Conservation (phyloP, 2,113 vertebrate genomes). For the Saccopteryx leptura region DNA sequence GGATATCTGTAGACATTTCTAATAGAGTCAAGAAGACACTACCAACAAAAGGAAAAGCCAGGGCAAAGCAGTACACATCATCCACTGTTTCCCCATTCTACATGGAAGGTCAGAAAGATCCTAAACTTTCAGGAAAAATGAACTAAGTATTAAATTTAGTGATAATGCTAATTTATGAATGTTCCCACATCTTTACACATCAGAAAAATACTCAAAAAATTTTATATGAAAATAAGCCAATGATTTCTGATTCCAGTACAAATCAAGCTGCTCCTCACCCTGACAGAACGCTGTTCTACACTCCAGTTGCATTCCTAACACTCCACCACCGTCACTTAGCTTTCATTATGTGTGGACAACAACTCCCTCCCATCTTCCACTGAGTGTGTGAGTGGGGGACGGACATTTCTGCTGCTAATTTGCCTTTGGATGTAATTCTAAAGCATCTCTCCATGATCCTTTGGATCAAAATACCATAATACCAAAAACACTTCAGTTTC, state of each 20-base stretch:
- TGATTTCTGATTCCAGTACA: not conserved
- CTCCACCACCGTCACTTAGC: not conserved
- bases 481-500: constrained; percentile 72
- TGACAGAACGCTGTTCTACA: not conserved
- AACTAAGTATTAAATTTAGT: constrained; percentile 82
- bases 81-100: constrained; percentile 70
- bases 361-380: not conserved
- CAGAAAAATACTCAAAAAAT: constrained; percentile 3
- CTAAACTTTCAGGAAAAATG: constrained; percentile 77
- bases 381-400: too few species aligned
- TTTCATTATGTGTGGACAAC: too few species aligned
- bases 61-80: constrained; percentile 60
- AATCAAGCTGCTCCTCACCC: not conserved
- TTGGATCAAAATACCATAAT: constrained; percentile 53
- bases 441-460: constrained; percentile 65
- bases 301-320: too few species aligned
- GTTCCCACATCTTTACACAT: not conserved
- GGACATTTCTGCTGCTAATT: not conserved
- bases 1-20: constrained; percentile 34
- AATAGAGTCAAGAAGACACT: constrained; percentile 52
- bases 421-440: constrained; percentile 53
- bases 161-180: constrained; percentile 28
- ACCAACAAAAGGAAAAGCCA: constrained; percentile 21
- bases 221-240: not conserved
- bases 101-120: constrained; percentile 73